Base-by-base conservation (phyloP, 2,888 invertebrate species). In the Plagodis pulveraria region DNA sequence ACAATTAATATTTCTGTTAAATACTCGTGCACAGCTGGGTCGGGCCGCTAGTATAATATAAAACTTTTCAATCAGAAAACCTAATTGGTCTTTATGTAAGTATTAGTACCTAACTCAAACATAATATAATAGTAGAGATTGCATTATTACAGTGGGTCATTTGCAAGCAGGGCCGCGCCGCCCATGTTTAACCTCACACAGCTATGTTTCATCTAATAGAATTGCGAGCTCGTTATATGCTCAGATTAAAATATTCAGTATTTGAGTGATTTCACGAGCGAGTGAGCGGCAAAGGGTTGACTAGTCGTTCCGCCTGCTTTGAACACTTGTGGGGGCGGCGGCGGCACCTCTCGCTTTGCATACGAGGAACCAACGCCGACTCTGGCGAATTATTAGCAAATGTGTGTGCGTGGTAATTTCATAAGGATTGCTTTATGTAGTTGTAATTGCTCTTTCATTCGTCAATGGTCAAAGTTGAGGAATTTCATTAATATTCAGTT, bases 231-330 rank as follows among this genome's bases (percentile, higher is more conserved):
- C 90, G 92, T 92, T 92, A 92, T 92, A 91, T 91, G 91, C 85
- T 87, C 91, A 91, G 92, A 92, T 92, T 92, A 92, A 92, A 92
- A 92, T 92, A 92, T 92, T 92, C 91, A 92, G 91, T 91, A 92
- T 92, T 92, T 91, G 92, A 92, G 91, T 92, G 92, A 92, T 92
- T 92, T 92, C 89, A 92, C 92, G 92, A 91, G 84, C 85, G 92
- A 92, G 86, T 90, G 92, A 82, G 84, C 90, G 91, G 86, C 91
- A 92, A 92, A 92, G 92, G 92, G 92, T 91, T 92, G 90, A 87
- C 89, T 90, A 89, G 89, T 89, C 90, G 90, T 81, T 87, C 85
- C 85, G 77, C 84, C 81, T 89, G 89, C 91, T 91, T 91, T 91
- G 91, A 90, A 87, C 89, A 86, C 88, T 90, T 88, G 87, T 88